Base-by-base conservation (phyloP, 2,797 vertebrate species). In the Chaenodraco wilsoni region DNA sequence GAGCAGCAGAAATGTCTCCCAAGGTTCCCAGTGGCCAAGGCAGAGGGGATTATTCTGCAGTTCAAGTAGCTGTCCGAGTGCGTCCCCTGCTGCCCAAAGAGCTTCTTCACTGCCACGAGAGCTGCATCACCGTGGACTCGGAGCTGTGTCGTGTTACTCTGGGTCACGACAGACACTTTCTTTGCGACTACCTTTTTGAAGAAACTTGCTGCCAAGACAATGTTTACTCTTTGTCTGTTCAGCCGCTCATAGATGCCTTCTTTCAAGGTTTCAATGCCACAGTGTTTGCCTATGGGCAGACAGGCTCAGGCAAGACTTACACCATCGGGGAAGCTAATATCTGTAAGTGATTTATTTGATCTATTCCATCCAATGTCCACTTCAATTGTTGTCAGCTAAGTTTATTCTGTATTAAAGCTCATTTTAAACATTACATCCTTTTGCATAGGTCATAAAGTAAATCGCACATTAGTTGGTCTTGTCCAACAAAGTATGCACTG, bases 231-330 rank as follows among this genome's bases (percentile, higher is more conserved):
- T 89, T 81, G 44, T 97, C 96, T 0, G 96, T 98, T 17, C 96
- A 96, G 87, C 95, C 97, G 0, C 96, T 99, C 52, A 95, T 99
- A 1, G 94, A 96, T 54, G 96, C 97, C 33, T 99, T 99, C 89
- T 97, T 99, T 85, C 95, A 96, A 88, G 98, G 98, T 6, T 97
- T 97, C 92, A 99, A 99, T 31, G 95, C 95, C 60, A 98, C 98
- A 0, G 95, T 99, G 19, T 98, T 99, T 88, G 97, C 97, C 56
- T 99, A 99, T 16, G 98, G 97, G 1, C 98, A 98, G 93, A 99
- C 97, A 0, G 97, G 98, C 78, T 98, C 97, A 0, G 98, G 98
- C 61, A 99, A 99, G 92, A 99, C 98, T 0, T 97, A 98, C 88
- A 98, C 97, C 54, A 96, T 99, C 78, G 98, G 98, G 60, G 97